Percentiles rank a stretch among this genome's conserved stretches.
These are phyloP conservation scores for Pelosia muscerda DNA, from an alignment of 2,888 invertebrate genomes.

Conservation along the genomic window DNA sequence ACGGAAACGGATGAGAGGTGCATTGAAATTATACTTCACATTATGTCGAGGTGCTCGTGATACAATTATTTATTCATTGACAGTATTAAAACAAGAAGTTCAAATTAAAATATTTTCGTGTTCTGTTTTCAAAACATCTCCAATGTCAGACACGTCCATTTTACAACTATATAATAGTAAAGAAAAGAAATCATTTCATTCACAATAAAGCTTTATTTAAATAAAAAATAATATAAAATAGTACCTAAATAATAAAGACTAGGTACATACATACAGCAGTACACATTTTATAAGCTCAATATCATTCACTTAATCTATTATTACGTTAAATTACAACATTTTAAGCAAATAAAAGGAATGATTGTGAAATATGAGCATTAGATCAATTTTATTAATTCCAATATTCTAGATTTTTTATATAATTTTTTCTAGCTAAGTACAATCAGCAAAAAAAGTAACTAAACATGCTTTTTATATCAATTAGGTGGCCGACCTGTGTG, in stretches of 20 bases:
- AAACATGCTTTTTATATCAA: too few species aligned
- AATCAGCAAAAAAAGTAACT: neutral
- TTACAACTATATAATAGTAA: too few species aligned
- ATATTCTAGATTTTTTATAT: neutral
- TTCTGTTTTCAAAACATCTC: too few species aligned
- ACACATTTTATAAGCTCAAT: constrained; percentile 42
- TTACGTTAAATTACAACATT: neutral
- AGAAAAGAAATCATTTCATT: constrained; percentile 1
- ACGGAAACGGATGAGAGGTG: constrained; percentile 88
- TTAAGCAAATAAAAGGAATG: constrained; percentile 6
- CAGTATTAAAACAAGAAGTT: too few species aligned
- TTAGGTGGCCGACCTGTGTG: too few species aligned
- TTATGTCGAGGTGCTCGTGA: too few species aligned
- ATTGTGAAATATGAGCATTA: constrained; percentile 2
- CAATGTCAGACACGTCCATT: too few species aligned
- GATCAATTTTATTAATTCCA: neutral
- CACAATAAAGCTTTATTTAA: constrained; percentile 50
- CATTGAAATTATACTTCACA: neutral
- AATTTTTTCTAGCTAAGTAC: constrained; percentile 16
- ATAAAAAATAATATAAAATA: constrained; percentile 46
- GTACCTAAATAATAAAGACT: constrained; percentile 36
- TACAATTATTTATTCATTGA: too few species aligned
- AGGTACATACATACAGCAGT: constrained; percentile 27
- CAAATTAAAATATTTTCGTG: too few species aligned
- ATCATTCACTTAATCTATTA: constrained; percentile 13